phyloP scores from a whole-genome alignment of 1,140 invertebrate species.

The Zaprionus kolodkinae region DNA sequence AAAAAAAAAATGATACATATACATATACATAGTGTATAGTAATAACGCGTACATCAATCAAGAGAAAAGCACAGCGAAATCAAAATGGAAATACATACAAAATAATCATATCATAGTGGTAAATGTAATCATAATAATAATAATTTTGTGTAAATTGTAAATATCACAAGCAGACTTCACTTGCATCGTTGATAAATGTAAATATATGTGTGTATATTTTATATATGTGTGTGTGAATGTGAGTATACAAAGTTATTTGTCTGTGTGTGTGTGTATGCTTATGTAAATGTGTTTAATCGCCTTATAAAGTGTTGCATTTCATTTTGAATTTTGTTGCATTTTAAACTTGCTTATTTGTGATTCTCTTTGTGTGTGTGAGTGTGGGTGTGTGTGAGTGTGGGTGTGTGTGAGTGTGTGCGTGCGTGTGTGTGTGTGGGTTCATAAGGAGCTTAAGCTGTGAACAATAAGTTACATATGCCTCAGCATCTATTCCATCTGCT shows the following conservation, averaged over 20 bases:
- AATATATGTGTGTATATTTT: slow-evolving; percentile 40
- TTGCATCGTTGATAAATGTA: slow-evolving; percentile 80
- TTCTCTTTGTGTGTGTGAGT: slow-evolving; percentile 13
- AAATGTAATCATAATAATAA: slow-evolving; percentile 68
- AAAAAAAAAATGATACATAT: not conserved
- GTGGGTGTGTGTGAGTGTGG: slow-evolving; percentile 18
- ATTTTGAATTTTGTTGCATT: slow-evolving; percentile 2
- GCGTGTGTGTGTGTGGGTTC: not conserved
- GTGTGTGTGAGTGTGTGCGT: not conserved
- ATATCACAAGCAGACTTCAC: slow-evolving; percentile 82
- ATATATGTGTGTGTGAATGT: slow-evolving; percentile 27
- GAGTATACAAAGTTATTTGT: slow-evolving; percentile 22
- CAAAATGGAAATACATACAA: slow-evolving; percentile 44
- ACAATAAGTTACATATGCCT: slow-evolving; percentile 4
- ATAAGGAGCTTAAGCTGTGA: not conserved
- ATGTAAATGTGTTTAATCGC: not conserved
- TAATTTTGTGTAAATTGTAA: slow-evolving; percentile 75
- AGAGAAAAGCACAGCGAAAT: slow-evolving; percentile 29
- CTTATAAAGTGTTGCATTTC: not conserved
- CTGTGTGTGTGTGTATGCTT: slow-evolving; percentile 32
- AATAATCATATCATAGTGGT: slow-evolving; percentile 57
- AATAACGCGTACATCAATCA: not conserved
- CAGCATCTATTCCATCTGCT: not conserved
- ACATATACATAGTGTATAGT: not conserved
- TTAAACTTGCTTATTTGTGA: not conserved